Base-by-base conservation (phyloP, 1,140 invertebrate species). In the Leptinotarsa lineolata region DNA sequence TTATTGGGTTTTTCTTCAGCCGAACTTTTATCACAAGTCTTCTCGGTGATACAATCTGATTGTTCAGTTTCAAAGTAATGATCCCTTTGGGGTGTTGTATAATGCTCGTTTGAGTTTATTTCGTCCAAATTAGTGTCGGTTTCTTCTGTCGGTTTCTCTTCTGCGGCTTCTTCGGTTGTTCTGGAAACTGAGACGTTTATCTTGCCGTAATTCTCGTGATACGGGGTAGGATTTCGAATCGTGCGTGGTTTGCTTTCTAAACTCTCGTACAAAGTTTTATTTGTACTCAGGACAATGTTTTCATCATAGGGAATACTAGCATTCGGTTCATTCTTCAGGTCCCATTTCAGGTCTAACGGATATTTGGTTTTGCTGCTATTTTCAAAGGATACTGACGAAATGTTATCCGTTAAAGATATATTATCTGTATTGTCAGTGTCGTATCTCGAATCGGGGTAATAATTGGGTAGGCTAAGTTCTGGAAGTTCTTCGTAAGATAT, bases 351-450 rank as follows among this genome's bases (percentile, higher is more conserved):
- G n/a, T 70, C 65, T 15, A 54, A 54, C 4, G 48, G 48, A 54
- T 54, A 54, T 69, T 73, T 77, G 22, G 64, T 68, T 48, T 77
- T 70, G 60, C 44, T 61, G 13, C n/a, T 18, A 13, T 71, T 71
- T n/a, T 70, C 72, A 46, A 39, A 21, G 0, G 74, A 74, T 21
- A 70, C 30, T 8, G 66, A 61, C 16, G 83, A 85, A 64, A 83
- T 70, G 48, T 83, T 85, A 63, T 71, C 85, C 6, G 79, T 83
- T 48, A 85, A 80, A 15, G 86, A 87, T 6, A 78, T 70, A 45
- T 76, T 76, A 21, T 80, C 79, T 21, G 76, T 79, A 78, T 84
- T 83, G 72, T 86, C 85, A 39, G 85, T 87, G 67, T 86, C 85
- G 68, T 82, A 83, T 84, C 84, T 86, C 79, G 71, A 83, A 80